Percentiles rank a stretch among this genome's conserved stretches.
Evolutionary conservation across 2,888 invertebrate genomes (phyloP).

Genomic region (Hirtodrosophila duncani): DNA sequence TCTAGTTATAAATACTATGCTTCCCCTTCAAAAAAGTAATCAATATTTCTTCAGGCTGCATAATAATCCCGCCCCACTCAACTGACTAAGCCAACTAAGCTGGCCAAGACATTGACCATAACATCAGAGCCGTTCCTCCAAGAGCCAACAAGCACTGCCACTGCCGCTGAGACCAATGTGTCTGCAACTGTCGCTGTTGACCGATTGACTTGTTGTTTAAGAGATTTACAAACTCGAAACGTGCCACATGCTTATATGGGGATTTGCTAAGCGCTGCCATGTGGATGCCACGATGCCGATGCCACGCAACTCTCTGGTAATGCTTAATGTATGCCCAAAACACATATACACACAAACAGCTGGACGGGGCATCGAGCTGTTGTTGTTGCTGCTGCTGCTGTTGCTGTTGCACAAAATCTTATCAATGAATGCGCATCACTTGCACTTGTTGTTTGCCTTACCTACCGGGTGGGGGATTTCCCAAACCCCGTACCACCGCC

Average conservation of each 20-base stretch:
- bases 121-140: no score
- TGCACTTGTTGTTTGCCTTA: conserved; percentile 70
- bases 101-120: conserved; percentile 4
- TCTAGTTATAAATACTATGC: no score
- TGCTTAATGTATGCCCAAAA: conserved; percentile 65
- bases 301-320: conserved; percentile 9
- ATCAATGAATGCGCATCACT: conserved; percentile 72
- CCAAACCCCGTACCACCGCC: no score
- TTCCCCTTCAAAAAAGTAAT: no score
- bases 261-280: conserved; percentile 36
- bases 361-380: conserved; percentile 11
- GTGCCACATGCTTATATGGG: conserved; percentile 62
- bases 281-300: conserved; percentile 8
- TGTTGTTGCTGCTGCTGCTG: conserved; percentile 10
- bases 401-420: conserved; percentile 62
- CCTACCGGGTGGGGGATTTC: conserved; percentile 22
- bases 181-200: conserved; percentile 23
- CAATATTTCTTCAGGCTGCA: no score
- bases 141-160: background rate
- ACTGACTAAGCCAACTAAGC: no score
- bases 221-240: conserved; percentile 54
- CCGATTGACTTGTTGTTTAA: conserved; percentile 47
- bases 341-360: conserved; percentile 30
- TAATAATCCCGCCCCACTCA: no score
- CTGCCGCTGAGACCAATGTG: background rate